phyloP scores from a whole-genome alignment of 2,797 vertebrate species.

The Balearica regulorum region DNA sequence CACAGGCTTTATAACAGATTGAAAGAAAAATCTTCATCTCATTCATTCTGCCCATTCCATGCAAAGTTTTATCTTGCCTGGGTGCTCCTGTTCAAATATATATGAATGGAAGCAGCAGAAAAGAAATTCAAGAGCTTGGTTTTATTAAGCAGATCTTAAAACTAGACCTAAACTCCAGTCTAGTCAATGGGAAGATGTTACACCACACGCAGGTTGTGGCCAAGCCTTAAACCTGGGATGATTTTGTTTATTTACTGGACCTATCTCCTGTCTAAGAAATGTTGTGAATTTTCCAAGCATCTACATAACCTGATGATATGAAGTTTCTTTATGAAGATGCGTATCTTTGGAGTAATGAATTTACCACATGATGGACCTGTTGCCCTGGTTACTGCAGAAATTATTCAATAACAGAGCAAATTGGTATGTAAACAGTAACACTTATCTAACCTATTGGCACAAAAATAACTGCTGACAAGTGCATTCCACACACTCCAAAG shows the following conservation, averaged over 20 bases:
- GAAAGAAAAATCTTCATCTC: neutral
- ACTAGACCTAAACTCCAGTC: neutral
- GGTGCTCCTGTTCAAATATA: neutral
- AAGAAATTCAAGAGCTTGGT: neutral
- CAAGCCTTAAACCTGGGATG: neutral
- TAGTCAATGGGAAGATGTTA: neutral
- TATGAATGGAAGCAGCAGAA: neutral
- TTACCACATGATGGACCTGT: conserved; percentile 14
- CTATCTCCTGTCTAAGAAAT: neutral
- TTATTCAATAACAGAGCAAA: conserved; percentile 62
- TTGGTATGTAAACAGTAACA: conserved; percentile 67
- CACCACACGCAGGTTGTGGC: neutral
- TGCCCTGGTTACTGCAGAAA: conserved; percentile 49
- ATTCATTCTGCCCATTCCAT: neutral
- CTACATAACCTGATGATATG: neutral
- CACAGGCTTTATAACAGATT: neutral
- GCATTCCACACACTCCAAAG: conserved; percentile 57
- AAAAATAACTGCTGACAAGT: conserved; percentile 59
- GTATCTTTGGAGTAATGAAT: conserved; percentile 19
- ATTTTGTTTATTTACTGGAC: neutral
- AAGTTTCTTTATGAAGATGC: conserved; percentile 18
- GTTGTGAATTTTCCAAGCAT: neutral
- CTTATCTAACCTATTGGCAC: conserved; percentile 65
- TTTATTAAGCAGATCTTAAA: neutral
- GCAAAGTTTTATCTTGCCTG: neutral